Conservation (phyloP, 2,113 vertebrate genomes). For the Struthidea cinerea region DNA sequence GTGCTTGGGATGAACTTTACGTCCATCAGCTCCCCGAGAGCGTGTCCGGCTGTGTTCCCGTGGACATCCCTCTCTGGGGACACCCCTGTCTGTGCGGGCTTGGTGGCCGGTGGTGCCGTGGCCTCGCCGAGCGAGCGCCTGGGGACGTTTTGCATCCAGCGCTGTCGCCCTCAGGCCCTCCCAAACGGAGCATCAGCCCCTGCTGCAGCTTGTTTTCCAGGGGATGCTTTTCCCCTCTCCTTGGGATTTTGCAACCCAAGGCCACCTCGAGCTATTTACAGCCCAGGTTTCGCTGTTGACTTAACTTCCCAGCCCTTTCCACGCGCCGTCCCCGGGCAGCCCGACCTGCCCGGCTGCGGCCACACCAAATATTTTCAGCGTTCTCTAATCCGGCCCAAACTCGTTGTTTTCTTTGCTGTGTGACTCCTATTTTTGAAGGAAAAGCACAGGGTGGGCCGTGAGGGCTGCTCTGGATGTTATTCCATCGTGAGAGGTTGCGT, state of each 20-base stretch:
- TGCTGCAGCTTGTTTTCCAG: rapidly evolving
- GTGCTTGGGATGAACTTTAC: neutral
- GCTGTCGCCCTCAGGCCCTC: rapidly evolving
- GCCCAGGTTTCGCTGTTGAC: neutral
- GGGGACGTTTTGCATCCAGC: neutral
- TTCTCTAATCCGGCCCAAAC: neutral
- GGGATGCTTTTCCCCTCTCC: neutral
- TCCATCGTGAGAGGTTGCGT: neutral
- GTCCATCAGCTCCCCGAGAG: neutral
- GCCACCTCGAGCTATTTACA: neutral
- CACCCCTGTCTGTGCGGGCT: rapidly evolving
- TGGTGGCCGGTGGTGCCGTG: neutral
- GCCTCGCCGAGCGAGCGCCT: rapidly evolving
- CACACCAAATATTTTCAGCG: neutral
- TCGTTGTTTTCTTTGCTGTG: neutral
- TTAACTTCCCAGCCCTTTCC: slow-evolving; percentile 8
- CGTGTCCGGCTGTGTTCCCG: rapidly evolving
- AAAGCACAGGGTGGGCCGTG: neutral
- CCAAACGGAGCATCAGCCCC: rapidly evolving
- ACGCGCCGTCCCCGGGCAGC: neutral
- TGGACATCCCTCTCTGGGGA: neutral
- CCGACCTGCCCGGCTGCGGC: neutral
- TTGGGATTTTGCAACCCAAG: neutral
- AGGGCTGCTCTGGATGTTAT: neutral
- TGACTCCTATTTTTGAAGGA: neutral